Evolutionary conservation across 1,140 invertebrate genomes (phyloP).

Genomic region (Camponotus vicinus): DNA sequence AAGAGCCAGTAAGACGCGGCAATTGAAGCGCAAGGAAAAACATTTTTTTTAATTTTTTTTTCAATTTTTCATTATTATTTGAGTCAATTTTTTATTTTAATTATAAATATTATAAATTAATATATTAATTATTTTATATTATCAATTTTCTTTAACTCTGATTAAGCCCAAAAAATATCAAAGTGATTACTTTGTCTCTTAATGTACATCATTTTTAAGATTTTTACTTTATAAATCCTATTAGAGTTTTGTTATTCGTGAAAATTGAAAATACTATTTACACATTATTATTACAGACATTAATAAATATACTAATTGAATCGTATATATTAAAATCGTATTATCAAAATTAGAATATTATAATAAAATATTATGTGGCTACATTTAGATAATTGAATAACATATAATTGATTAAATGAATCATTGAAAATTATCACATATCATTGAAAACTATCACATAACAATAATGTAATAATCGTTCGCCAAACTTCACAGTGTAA

Average conservation of each 20-base stretch:
- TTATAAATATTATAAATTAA: not conserved
- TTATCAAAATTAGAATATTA: not conserved
- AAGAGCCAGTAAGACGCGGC: too few relatives aligned
- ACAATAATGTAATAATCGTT: slow-evolving; percentile 62
- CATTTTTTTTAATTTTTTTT: too few relatives aligned
- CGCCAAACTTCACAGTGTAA: slow-evolving; percentile 6
- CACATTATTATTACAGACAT: not conserved
- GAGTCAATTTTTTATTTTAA: too few relatives aligned
- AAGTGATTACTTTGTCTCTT: not conserved
- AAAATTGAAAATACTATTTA: not conserved
- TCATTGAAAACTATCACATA: too few relatives aligned
- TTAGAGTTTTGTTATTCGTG: not conserved
- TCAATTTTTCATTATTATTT: too few relatives aligned
- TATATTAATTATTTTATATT: not conserved
- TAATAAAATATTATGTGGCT: not conserved
- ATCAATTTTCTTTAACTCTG: not conserved
- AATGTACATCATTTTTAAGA: not conserved
- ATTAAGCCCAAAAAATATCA: not conserved
- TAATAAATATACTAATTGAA: not conserved
- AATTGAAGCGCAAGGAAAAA: too few relatives aligned
- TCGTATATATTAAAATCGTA: slow-evolving; percentile 1
- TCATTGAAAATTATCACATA: slow-evolving; percentile 47
- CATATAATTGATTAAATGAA: slow-evolving; percentile 59
- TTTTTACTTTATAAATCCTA: not conserved
- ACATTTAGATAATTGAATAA: slow-evolving; percentile 14